Evolutionary conservation across 2,888 invertebrate genomes (phyloP).

Genomic region (Eulithis prunata): DNA sequence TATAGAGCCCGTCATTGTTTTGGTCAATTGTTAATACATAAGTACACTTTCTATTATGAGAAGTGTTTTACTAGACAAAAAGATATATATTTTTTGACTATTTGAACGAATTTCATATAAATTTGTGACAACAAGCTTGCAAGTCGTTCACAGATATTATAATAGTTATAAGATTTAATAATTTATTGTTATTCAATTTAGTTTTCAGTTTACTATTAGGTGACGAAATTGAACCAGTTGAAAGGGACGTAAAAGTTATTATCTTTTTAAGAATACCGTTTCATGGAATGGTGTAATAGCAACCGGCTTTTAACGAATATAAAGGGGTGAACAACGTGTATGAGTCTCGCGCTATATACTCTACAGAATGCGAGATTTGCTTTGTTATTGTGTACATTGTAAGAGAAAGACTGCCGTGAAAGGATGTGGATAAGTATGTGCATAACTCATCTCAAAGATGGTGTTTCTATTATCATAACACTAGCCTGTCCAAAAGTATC

Average conservation of each 20-base stretch:
- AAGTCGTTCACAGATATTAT: constrained; percentile 80
- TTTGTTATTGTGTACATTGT: constrained; percentile 81
- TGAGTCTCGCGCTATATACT: constrained; percentile 67
- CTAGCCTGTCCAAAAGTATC: constrained; percentile 62
- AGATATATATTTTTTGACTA: constrained; percentile 85
- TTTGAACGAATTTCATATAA: constrained; percentile 78
- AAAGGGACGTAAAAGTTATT: constrained; percentile 83
- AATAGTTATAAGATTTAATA: constrained; percentile 83
- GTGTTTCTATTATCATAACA: constrained; percentile 69
- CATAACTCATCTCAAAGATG: constrained; percentile 77
- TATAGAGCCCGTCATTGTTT: constrained; percentile 81
- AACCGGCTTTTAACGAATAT: constrained; percentile 64
- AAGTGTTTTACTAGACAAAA: constrained; percentile 78
- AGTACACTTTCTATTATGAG: constrained; percentile 69
- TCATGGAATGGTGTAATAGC: constrained; percentile 63
- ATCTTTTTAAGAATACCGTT: constrained; percentile 74
- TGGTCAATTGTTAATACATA: constrained; percentile 84
- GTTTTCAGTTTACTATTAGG: constrained; percentile 81
- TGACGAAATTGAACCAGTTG: constrained; percentile 83
- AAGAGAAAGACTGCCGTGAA: constrained; percentile 80
- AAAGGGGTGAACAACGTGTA: constrained; percentile 77
- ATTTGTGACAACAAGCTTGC: constrained; percentile 78
- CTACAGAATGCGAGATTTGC: constrained; percentile 69
- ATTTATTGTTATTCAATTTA: constrained; percentile 84
- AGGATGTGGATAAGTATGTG: constrained; percentile 72